Evolutionary conservation across 2,888 invertebrate genomes (phyloP).

Genomic region (Zeuzera pyrina): DNA sequence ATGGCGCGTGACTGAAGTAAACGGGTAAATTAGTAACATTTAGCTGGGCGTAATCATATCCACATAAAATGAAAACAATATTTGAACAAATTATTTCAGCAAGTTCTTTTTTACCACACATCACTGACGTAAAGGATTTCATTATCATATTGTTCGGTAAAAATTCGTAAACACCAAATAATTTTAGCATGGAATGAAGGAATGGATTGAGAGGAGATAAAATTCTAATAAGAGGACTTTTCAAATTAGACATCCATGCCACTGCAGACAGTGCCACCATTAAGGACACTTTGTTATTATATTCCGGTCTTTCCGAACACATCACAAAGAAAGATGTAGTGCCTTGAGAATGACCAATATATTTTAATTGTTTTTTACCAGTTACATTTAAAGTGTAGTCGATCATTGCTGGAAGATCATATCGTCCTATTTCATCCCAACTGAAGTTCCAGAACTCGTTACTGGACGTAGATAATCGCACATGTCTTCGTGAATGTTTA

Average conservation of each 20-base stretch:
- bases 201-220: conserved; percentile 2
- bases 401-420: conserved; percentile 83
- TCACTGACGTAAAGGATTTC: background rate
- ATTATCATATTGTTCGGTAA: background rate
- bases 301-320: conserved; percentile 70
- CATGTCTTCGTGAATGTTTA: conserved; percentile 70
- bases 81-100: conserved; percentile 6
- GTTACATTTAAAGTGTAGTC: conserved; percentile 74
- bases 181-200: background rate
- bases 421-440: conserved; percentile 82
- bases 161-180: conserved; percentile 3
- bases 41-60: conserved; percentile 22
- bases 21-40: conserved; percentile 15
- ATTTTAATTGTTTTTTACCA: conserved; percentile 68
- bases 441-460: conserved; percentile 74
- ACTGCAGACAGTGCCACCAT: conserved; percentile 76
- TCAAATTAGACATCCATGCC: conserved; percentile 64
- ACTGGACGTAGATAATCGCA: conserved; percentile 29
- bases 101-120: conserved; percentile 1
- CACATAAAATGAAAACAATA: conserved; percentile 10
- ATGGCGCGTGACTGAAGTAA: conserved; percentile 21
- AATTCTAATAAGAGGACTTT: conserved; percentile 21
- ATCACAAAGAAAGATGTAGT: conserved; percentile 75
- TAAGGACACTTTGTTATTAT: conserved; percentile 72
- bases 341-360: conserved; percentile 84